Evolutionary conservation across 2,797 vertebrate species (phyloP).

Genomic region (Notolepis coatsorum): DNA sequence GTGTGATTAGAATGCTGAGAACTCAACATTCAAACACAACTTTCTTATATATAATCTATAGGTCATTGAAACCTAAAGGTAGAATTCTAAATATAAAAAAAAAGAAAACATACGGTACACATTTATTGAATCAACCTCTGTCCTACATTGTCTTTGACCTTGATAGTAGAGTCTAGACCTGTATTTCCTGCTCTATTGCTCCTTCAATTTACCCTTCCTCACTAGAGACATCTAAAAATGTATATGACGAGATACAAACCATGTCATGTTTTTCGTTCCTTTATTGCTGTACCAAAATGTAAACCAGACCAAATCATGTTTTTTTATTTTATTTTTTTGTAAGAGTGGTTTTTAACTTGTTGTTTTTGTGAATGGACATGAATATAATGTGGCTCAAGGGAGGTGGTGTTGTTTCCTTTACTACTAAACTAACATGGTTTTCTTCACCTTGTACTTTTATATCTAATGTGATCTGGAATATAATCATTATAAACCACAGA

Average conservation of each 20-base stretch:
- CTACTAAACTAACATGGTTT: not conserved
- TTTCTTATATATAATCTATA: too few species aligned
- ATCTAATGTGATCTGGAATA: not conserved
- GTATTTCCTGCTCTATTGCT: not conserved
- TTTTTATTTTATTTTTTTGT: not conserved
- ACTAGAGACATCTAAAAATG: conserved; percentile 54
- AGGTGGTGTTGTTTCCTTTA: not conserved
- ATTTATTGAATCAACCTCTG: not conserved
- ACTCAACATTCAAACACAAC: too few species aligned
- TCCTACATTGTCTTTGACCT: not conserved
- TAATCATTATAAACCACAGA: too few species aligned
- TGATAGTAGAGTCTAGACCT: not conserved
- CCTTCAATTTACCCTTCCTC: conserved; percentile 20
- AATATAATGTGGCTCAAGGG: not conserved
- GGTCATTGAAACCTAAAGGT: too few species aligned
- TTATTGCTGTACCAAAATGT: not conserved
- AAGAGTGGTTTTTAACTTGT: not conserved
- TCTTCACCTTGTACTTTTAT: too few species aligned
- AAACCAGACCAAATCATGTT: not conserved
- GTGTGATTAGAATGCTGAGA: too few species aligned
- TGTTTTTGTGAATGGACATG: not conserved
- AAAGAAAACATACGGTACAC: too few species aligned
- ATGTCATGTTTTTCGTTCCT: not conserved
- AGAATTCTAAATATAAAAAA: too few species aligned
- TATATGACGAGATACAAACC: conserved; percentile 1